Base-by-base conservation (phyloP, 2,113 vertebrate species). In the Oceanites oceanicus region DNA sequence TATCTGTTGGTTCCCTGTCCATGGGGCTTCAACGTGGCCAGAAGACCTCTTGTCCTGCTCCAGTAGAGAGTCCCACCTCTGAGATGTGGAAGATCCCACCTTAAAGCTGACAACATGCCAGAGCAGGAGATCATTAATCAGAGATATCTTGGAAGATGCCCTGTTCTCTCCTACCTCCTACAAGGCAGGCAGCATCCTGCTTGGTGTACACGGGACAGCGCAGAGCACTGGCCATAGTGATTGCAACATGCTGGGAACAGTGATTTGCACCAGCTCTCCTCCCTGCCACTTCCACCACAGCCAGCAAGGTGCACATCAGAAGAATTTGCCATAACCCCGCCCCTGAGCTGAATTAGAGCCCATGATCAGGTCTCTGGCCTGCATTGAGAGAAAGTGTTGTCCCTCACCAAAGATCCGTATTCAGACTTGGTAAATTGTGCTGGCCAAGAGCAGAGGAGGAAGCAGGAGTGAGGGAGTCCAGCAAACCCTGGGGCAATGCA, bases 241-340 rank as follows among this genome's bases (percentile, higher is more conserved):
- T 6, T 40, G 22, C 50, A 44, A 0, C 1, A 1, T 13, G 15
- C 30, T 73, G 71, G 30, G 26, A 86, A 15, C 1, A 17, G 36
- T 1, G 34, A 70, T 56, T n/a, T n/a, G 32, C 49, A 73, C 9
- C 23, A 84, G 26, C 27, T 20, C 50, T 62, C 59, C 58, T 86
- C 62, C 29, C 5, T 11, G 4, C 12, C 29, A 59, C 45, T 7
- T n/a, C 59, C 44, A 89, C 56, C 65, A 66, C 29, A 63, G 47
- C 17, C 65, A 78, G 78, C 40, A 70, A 93, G 74, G 7, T 59
- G 29, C 30, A 56, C 30, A 34, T 44, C 53, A 68, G 44, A 85
- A 58, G n/a, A 86, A 55, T 59, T 38, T 74, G 44, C 59, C 21
- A 10, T 4, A 1, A 27, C 16, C 14, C 32, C 6, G 2, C 68